Base-by-base conservation (phyloP, 2,888 invertebrate genomes). In the Pristionchus exspectatus region DNA sequence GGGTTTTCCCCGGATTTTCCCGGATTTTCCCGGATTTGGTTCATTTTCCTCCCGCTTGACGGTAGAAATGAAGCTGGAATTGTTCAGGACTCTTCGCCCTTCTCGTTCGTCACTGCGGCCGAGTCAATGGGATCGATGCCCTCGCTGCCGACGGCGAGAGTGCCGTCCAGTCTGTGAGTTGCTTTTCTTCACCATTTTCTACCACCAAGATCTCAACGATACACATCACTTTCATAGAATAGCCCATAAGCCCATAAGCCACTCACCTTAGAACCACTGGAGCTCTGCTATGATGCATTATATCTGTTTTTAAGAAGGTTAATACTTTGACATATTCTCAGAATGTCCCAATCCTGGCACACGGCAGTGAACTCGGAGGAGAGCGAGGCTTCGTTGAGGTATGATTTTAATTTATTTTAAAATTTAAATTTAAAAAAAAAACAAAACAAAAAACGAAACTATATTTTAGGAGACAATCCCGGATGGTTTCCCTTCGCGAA, bases 401-500 rank as follows among this genome's bases (percentile, higher is more conserved):
- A 0, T 30, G 27, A 3, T 50, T 50, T 12, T 0, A 50, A 50
- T 50, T 50, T 50, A 7, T 50, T 50, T 50, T 44, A 44, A 44
- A 44, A 5, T 44, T 5, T 9, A 44, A 44, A 44, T 44, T 44
- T 44, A 44, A 5, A 5, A 44, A 44, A 5, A 5, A 44, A 83
- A 54, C 14, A 44, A 5, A 63, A 63, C 10, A 5, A 24, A 24
- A 63, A 63, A 63, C n/a, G n/a, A n/a, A n/a, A n/a, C n/a, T n/a
- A n/a, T 83, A 50, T 85, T 74, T 54, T 7, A 63, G 86, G 27
- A 89, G 88, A 30, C 90, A 91, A 63, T 86, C 89, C 18, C 30
- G 56, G 18, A 90, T 92, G 59, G 88, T 92, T 18, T 90, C 92
- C 27, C 89, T 92, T 38, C 88, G 89, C 30, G 90, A 90, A 74